A percentile compares a stretch with the other conserved stretches of the same genome.
These are phyloP conservation scores for Protomyctophum bolini DNA, from an alignment of 2,113 vertebrate genomes.

Conservation along the genomic window DNA sequence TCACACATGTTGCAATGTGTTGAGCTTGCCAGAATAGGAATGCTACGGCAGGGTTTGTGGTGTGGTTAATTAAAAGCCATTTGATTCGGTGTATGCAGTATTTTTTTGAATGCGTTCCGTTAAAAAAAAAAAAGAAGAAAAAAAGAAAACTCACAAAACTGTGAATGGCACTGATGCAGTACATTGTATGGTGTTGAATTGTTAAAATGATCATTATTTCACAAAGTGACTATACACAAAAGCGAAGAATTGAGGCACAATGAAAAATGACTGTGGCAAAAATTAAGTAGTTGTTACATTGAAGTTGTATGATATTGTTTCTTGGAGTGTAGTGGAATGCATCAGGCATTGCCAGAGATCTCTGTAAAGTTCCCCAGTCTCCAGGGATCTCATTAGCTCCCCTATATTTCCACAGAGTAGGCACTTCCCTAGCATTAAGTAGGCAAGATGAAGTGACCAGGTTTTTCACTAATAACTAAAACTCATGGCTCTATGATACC, in stretches of 20 bases:
- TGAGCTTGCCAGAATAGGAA: no score
- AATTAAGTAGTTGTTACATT: conserved; percentile 70
- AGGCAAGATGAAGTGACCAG: conserved; percentile 67
- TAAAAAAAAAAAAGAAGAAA: conserved; percentile 35
- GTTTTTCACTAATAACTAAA: conserved; percentile 67
- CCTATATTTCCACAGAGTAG: conserved; percentile 70
- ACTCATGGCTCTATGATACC: conserved; percentile 54
- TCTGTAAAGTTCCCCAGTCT: conserved; percentile 71
- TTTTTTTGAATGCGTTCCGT: conserved; percentile 9
- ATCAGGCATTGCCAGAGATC: conserved; percentile 69
- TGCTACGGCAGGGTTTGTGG: no score
- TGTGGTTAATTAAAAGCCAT: neutral
- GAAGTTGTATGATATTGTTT: conserved; percentile 72
- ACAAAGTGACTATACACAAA: conserved; percentile 36
- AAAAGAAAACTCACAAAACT: conserved; percentile 24
- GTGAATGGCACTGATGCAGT: conserved; percentile 32
- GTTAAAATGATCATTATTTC: conserved; percentile 69
- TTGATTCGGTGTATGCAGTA: conserved; percentile 6
- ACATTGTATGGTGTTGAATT: conserved; percentile 39
- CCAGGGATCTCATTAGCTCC: conserved; percentile 80
- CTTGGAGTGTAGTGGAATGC: conserved; percentile 67
- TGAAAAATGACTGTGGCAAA: conserved; percentile 70
- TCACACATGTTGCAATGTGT: no score
- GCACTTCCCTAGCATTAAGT: conserved; percentile 76
- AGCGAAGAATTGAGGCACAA: conserved; percentile 37